Evolutionary conservation across 30 jellyfish, hydroid and myxozoan genomes (phyloP).

Genomic region (Aurelia aurita complex sp. Pacific): DNA sequence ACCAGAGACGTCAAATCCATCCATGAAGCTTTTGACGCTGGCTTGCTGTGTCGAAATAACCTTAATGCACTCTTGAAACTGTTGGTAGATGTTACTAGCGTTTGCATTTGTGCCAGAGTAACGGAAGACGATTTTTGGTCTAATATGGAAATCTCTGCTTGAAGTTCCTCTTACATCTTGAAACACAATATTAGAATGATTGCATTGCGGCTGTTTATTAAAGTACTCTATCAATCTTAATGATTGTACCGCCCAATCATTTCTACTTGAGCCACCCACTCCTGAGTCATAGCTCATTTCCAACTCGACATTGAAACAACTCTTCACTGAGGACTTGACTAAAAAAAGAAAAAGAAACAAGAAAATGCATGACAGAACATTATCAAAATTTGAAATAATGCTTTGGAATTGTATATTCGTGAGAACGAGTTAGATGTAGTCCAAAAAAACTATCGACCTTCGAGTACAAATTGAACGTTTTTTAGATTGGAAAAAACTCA

Average conservation of each 20-base stretch:
- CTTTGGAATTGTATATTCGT: not conserved
- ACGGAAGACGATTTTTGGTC: no score
- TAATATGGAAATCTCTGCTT: no score
- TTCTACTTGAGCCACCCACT: not conserved
- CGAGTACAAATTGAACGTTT: no score
- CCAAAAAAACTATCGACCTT: no score
- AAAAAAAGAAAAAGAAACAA: not conserved
- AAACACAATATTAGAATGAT: no score
- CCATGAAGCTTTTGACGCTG: not conserved
- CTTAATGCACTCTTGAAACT: no score
- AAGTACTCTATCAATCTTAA: not conserved
- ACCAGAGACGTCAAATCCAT: not conserved
- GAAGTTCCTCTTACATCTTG: no score
- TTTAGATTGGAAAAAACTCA: no score
- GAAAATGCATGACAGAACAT: not conserved
- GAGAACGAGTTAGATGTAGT: not conserved
- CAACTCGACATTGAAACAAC: slow-evolving; percentile 11
- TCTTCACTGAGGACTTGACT: slow-evolving; percentile 24
- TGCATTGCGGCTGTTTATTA: no score
- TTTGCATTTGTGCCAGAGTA: no score
- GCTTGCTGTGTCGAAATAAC: not conserved
- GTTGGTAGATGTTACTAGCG: no score
- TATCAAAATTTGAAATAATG: not conserved
- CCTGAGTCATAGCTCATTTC: not conserved
- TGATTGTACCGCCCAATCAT: slow-evolving; percentile 16